Base-by-base conservation (phyloP, 2,113 vertebrate genomes). In the Rhodinocichla rosea region DNA sequence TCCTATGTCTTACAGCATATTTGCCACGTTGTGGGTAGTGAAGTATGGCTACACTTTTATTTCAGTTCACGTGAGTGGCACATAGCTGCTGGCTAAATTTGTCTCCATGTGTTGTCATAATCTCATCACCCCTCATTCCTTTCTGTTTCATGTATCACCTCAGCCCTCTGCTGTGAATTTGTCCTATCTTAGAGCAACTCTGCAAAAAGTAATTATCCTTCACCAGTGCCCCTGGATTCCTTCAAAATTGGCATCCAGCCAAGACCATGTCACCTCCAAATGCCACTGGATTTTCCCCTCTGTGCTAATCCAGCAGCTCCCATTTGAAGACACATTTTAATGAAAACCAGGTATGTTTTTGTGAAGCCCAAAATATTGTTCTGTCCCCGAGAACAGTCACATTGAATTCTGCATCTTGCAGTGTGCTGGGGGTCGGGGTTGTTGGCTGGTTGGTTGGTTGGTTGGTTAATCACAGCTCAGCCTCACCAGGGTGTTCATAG, bases 11-110 rank as follows among this genome's bases (percentile, higher is more conserved):
- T 21, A 39, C 47, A 81, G 45, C 4, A 4, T 7, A 19, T 53
- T 53, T 8, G 7, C 22, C 0, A 0, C 13, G 57, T 69, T 75
- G n/a, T 67, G 20, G 10, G 3, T 14, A 16, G 13, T 0, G 4
- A 62, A 21, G 10, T 20, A 47, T 12, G 18, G 7, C 30, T 30
- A 9, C 10, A 30, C 4, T 9, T n/a, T 62, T 75, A 23, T 55
- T 82, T 82, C 78, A 40, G 32, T 49, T 74, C 68, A 40, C 1
- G 2, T n/a, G 39, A 60, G 24, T 10, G 24, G 15, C 16, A 8
- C 21, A 22, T 1, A 55, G 9, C 5, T 70, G 42, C 33, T 74
- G 80, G 30, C 11, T 52, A 56, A 78, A 60, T 68, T 67, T 55
- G 5, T 26, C 32, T 65, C 28, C 55, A 7, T 10, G 1, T 12